phyloP scores from a whole-genome alignment of 2,113 vertebrate genomes.

The Melozone crissalis region DNA sequence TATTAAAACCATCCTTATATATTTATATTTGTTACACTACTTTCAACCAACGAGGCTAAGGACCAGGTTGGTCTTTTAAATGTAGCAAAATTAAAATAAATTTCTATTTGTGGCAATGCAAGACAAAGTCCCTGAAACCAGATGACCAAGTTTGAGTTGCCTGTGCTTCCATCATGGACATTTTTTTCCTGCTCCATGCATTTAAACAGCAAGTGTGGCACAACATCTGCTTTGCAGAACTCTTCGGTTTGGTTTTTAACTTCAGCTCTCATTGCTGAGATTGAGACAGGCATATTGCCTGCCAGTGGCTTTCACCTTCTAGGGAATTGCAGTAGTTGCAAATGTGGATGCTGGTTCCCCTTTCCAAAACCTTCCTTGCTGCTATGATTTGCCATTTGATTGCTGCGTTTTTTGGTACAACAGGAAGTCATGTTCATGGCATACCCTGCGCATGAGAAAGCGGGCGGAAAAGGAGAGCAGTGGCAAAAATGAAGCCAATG shows the following conservation, averaged over 20 bases:
- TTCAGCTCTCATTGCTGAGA: constrained; percentile 46
- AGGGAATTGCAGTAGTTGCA: constrained; percentile 49
- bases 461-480: constrained; percentile 89
- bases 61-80: background rate
- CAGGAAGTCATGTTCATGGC: constrained; percentile 99
- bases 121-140: constrained; percentile 4
- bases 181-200: constrained; percentile 41
- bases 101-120: background rate
- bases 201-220: constrained; percentile 37
- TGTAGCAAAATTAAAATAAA: background rate
- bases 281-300: background rate
- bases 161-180: constrained; percentile 45
- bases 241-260: constrained; percentile 32
- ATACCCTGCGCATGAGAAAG: constrained; percentile 97
- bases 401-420: constrained; percentile 91
- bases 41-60: background rate
- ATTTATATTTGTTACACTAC: background rate
- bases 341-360: constrained; percentile 58
- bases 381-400: constrained; percentile 78
- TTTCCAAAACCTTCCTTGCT: constrained; percentile 58
- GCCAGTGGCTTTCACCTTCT: constrained; percentile 24
- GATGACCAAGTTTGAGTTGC: background rate
- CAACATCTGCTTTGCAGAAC: constrained; percentile 52
- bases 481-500: constrained; percentile 91
- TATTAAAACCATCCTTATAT: background rate